Evolutionary conservation across 2,888 invertebrate genomes (phyloP), one percentile per base, ranked within the genome.

Genomic region (Epistrophe grossulariae): DNA sequence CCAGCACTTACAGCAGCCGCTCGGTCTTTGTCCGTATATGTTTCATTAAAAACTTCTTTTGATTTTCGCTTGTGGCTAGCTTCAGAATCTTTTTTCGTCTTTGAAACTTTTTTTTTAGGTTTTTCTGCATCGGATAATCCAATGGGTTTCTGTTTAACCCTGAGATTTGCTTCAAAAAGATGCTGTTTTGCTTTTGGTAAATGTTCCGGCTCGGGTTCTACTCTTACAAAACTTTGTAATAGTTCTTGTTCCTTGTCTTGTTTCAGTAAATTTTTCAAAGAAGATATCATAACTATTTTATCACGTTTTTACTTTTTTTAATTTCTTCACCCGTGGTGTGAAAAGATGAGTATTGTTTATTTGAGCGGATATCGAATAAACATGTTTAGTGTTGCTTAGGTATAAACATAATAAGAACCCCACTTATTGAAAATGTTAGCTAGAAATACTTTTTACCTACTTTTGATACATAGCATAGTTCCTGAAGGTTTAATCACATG

Each of bases 21-120:
- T 8, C 98, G 94, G 91, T 98, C 98, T 91, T 98, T 98, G 91
- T 98, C 98, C 24, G 97, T 98, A 90, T 97, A 98, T 28, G 97
- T 93, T 90, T 98, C 98, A 89, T 97, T 97, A 59, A 92, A 92
- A 60, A 91, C 91, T 72, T 93, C 92, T 74, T 91, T 91, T 3
- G 91, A 90, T 78, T 91, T 92, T 88, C 91, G 91, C 72, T 91
- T 92, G 80, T 91, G 92, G 43, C 90, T 70, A 52, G 89, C 88
- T 73, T 92, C 91, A 10, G 91, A 90, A 68, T 92, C 92, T 45
- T 89, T 90, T 81, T 90, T 90, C 64, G 91, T 91, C 11, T 90
- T 91, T 6, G 88, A 89, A 11, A 91, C 91, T 17, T 91, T 91
- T 24, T 60, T 60, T 28, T 78, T 62, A 9, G 8, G 24, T 48